Conservation (phyloP, 2,888 invertebrate genomes). For the Strigamia crassipes region DNA sequence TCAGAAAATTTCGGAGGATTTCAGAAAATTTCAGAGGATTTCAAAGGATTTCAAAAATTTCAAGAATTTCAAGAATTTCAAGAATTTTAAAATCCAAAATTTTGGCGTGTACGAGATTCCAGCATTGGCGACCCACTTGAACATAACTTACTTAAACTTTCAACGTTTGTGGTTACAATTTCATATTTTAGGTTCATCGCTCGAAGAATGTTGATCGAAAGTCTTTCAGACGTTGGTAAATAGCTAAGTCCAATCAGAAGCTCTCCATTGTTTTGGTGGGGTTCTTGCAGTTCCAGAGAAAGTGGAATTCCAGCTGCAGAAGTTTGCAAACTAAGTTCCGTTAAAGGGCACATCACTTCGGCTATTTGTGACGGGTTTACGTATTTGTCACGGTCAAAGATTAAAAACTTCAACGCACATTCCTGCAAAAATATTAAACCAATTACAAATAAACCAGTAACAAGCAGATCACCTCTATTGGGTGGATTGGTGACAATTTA, state of each 20-base stretch:
- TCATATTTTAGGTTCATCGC: slow-evolving; percentile 44
- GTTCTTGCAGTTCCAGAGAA: slow-evolving; percentile 21
- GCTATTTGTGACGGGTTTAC: slow-evolving; percentile 30
- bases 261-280: slow-evolving; percentile 39
- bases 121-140: too few species aligned
- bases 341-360: background rate
- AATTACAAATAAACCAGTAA: too few species aligned
- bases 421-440: background rate
- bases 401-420: slow-evolving; percentile 21
- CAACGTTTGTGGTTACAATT: slow-evolving; percentile 17
- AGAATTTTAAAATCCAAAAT: too few species aligned
- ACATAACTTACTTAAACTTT: slow-evolving; percentile 43
- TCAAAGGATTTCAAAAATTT: too few species aligned
- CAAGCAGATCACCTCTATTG: too few species aligned
- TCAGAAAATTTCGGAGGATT: too few species aligned
- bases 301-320: background rate
- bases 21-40: too few species aligned
- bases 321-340: background rate
- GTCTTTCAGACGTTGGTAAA: slow-evolving; percentile 34
- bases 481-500: too few species aligned
- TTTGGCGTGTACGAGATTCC: too few species aligned
- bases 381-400: slow-evolving; percentile 40
- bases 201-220: background rate
- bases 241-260: slow-evolving; percentile 28
- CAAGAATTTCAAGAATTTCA: too few species aligned